Conservation (phyloP, 2,888 invertebrate species). For the Andrena marginata region DNA sequence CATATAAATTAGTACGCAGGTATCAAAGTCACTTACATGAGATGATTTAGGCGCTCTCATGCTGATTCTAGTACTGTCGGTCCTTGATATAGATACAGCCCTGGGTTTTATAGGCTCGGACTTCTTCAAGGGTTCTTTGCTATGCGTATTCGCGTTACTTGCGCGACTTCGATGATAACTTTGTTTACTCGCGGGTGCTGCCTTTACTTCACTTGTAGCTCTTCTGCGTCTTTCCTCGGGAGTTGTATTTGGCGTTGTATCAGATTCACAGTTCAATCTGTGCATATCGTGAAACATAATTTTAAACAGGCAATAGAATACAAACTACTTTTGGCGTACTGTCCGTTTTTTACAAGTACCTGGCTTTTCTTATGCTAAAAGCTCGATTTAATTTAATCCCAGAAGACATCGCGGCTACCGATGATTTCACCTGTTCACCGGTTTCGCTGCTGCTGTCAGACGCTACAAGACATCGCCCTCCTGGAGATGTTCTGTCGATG, state of each 20-base stretch:
- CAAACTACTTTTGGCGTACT: neutral
- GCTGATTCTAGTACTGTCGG: slow-evolving; percentile 89
- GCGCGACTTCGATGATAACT: slow-evolving; percentile 74
- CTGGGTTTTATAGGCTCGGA: slow-evolving; percentile 72
- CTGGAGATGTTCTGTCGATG: slow-evolving; percentile 66
- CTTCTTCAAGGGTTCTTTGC: slow-evolving; percentile 74
- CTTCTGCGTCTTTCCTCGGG: slow-evolving; percentile 78
- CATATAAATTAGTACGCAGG: neutral
- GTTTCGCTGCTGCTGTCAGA: slow-evolving; percentile 80
- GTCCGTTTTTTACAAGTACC: slow-evolving; percentile 53
- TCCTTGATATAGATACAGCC: slow-evolving; percentile 86
- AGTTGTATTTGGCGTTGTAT: slow-evolving; percentile 80
- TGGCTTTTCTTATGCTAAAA: slow-evolving; percentile 79
- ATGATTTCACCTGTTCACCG: slow-evolving; percentile 72
- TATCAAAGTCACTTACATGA: slow-evolving; percentile 65
- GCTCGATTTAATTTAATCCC: slow-evolving; percentile 79
- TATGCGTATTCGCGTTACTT: slow-evolving; percentile 68
- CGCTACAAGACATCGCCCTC: slow-evolving; percentile 68
- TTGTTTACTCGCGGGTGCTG: slow-evolving; percentile 66
- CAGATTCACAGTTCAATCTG: slow-evolving; percentile 78
- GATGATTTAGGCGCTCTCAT: slow-evolving; percentile 86
- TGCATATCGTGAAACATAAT: neutral
- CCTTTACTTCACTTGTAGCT: slow-evolving; percentile 74
- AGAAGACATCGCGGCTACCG: slow-evolving; percentile 72
- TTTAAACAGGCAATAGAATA: slow-evolving; percentile 7